Percentiles rank a stretch among this genome's conserved stretches.
These are phyloP conservation scores for Actinopyga echinites DNA, from an alignment of 53 echinoderm and acorn worm genomes.

Conservation along the genomic window DNA sequence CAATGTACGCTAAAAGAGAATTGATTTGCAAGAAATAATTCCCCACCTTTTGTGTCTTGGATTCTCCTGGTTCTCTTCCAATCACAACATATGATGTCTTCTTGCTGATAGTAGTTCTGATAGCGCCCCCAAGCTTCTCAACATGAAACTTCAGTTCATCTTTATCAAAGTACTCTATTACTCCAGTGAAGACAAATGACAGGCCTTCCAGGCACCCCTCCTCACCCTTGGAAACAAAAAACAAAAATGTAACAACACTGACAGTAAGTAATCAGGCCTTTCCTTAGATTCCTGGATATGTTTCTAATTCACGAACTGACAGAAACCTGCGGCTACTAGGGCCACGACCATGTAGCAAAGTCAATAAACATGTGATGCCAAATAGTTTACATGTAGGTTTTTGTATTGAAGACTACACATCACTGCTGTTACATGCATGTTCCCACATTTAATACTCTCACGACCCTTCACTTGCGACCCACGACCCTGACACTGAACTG, in stretches of 20 bases:
- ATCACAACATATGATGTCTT: slow-evolving; percentile 80
- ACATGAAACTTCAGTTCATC: slow-evolving; percentile 68
- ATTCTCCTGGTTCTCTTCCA: slow-evolving; percentile 81
- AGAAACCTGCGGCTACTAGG: too few species aligned
- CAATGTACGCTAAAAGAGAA: too few species aligned
- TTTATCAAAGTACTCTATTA: slow-evolving; percentile 84
- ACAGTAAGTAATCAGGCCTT: background rate
- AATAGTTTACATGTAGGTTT: too few species aligned
- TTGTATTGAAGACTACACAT: too few species aligned
- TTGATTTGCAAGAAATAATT: background rate
- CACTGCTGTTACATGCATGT: too few species aligned
- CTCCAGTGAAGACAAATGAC: slow-evolving; percentile 89
- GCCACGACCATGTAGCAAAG: too few species aligned
- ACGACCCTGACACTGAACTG: too few species aligned
- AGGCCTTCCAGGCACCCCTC: slow-evolving; percentile 75
- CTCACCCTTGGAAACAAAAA: slow-evolving; percentile 61
- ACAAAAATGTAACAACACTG: background rate
- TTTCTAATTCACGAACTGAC: background rate
- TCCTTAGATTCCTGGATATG: background rate
- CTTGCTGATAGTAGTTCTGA: slow-evolving; percentile 75
- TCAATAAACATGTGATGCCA: too few species aligned
- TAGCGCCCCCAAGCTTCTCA: slow-evolving; percentile 76
- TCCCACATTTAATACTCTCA: too few species aligned
- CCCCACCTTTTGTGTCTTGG: slow-evolving; percentile 81
- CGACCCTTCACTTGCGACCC: too few species aligned